Evolutionary conservation across 2,888 invertebrate genomes (phyloP), one percentile per base, ranked within the genome.

Genomic region (Eupithecia subumbrata): DNA sequence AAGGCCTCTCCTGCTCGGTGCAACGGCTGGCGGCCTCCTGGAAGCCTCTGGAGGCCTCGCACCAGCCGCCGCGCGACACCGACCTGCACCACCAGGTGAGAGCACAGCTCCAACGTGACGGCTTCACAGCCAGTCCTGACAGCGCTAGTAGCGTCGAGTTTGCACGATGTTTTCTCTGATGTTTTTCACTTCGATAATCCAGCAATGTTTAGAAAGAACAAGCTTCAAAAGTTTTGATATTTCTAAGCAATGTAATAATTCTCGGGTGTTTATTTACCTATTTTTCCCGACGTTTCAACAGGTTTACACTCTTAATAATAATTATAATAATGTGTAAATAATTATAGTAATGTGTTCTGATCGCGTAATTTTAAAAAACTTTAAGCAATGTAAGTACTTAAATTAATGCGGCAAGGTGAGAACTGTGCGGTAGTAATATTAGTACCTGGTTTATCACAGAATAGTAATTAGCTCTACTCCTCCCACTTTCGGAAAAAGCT

Each of bases 21-120:
- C 89, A 88, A 76, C 84, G 78, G 8, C 85, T 92, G 12, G 83
- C 88, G 0, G 22, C 74, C 4, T 52, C 81, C 0, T 89, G 88
- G 85, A 84, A 83, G 63, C 89, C 91, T 0, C 81, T 90, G 43
- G 79, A 87, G 22, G 90, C 89, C 5, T 82, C 84, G 8, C 87
- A 87, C 0, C 74, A 79, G 1, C 71, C 82, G 0, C 84, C 80
- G 3, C 76, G 30, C 25, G 16, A n/a, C 30, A 84, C 79, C 0
- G 85, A 84, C 71, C 81, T 91, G 22, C 81, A 82, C 18, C 77
- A 80, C 0, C 56, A 60, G 60, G 60, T 60, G 12, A 25, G 12
- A 60, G 25, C 22, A 22, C 52, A 56, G 52, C 11, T 56, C 22
- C 52, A 52, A 18, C n/a, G n/a, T 52, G 52, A 52, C 48, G 18